Percentiles rank a stretch among this genome's conserved stretches.
Evolutionary conservation across 37 sponge, comb jelly and placozoan species (phyloP).

Genomic region (Lycopodina hypogea): DNA sequence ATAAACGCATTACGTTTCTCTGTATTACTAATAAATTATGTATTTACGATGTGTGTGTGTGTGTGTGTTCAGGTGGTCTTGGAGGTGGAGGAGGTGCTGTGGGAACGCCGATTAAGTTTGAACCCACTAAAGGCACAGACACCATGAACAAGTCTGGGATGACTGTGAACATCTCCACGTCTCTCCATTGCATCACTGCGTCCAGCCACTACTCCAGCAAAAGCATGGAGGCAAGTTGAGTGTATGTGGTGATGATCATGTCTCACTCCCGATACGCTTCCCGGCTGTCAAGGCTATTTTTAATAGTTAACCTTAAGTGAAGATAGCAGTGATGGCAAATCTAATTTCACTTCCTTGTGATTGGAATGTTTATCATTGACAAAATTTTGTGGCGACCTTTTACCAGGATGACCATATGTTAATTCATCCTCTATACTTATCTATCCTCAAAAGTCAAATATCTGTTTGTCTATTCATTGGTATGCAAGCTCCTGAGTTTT

Average conservation of each 20-base stretch:
- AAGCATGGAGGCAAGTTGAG: slow-evolving; percentile 69
- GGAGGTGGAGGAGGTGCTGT: slow-evolving; percentile 32
- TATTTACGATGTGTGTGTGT: neutral
- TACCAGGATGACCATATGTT: no score
- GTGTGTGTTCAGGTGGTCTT: neutral
- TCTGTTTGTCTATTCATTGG: no score
- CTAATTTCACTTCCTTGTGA: neutral
- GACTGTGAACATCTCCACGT: slow-evolving; percentile 48
- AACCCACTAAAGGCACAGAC: slow-evolving; percentile 57
- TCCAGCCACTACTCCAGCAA: slow-evolving; percentile 81
- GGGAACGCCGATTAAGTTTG: slow-evolving; percentile 31
- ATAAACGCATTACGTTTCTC: no score
- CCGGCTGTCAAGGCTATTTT: no score
- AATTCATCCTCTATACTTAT: no score
- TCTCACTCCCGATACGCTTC: no score
- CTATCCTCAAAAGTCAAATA: no score
- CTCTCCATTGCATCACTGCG: slow-evolving; percentile 69
- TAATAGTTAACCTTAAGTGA: neutral
- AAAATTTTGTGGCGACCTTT: no score
- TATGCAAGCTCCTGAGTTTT: no score
- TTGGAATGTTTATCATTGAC: neutral
- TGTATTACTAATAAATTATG: neutral
- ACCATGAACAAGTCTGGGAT: slow-evolving; percentile 60
- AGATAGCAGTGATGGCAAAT: neutral
- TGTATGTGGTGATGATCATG: neutral